phyloP scores from a whole-genome alignment of 2,888 invertebrate species.

The Hybos culiciformis region DNA sequence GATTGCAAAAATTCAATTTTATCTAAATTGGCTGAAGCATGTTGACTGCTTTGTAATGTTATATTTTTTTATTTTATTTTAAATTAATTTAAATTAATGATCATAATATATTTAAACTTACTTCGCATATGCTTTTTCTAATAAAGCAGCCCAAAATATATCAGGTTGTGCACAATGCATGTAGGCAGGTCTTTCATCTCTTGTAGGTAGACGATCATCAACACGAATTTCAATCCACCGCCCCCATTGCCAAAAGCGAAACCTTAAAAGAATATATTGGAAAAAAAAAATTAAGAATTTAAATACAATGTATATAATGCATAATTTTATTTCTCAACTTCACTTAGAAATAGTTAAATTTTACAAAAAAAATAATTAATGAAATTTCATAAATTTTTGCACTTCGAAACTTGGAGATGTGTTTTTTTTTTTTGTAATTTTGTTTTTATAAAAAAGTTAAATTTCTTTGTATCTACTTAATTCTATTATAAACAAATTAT shows the following conservation, averaged over 20 bases:
- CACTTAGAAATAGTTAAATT: no score
- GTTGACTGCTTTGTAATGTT: no score
- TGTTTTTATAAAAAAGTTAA: no score
- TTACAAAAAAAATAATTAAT: no score
- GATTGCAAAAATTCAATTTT: no score
- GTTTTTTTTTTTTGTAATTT: no score
- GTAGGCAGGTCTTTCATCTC: conserved; percentile 48
- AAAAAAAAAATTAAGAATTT: background rate
- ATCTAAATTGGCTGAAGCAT: no score
- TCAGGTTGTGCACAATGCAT: conserved; percentile 37
- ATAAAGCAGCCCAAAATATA: conserved; percentile 64
- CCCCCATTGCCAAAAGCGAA: conserved; percentile 69
- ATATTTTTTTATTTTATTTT: conserved; percentile 2
- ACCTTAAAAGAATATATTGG: conserved; percentile 36
- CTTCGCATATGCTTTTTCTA: conserved; percentile 76
- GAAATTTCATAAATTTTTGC: no score
- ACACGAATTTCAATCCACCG: conserved; percentile 61
- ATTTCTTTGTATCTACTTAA: no score
- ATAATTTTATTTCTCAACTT: no score
- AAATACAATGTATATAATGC: background rate
- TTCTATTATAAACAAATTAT: no score
- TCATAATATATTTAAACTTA: conserved; percentile 28
- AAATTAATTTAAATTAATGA: background rate
- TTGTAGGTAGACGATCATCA: conserved; percentile 62
- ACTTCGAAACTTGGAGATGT: no score